Evolutionary conservation across 2,113 vertebrate species (phyloP).

Genomic region (Pseudolaguvia tuberculata): DNA sequence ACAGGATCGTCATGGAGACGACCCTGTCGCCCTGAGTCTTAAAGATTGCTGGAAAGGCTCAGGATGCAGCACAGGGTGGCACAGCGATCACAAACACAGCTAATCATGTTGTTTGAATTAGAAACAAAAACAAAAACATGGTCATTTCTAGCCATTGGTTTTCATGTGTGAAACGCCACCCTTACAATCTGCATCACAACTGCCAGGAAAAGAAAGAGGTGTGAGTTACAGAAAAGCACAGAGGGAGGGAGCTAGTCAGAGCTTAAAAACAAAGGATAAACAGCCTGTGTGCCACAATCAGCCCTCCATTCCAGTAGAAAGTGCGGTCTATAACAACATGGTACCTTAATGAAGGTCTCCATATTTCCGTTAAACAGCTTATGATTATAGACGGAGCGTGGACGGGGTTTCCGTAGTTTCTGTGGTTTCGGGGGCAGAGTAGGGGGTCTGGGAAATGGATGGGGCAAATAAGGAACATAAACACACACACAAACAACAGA

Average conservation of each 20-base stretch:
- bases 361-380: conserved; percentile 99
- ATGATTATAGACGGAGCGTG: conserved; percentile 96
- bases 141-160: background rate
- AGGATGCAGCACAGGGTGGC: conserved; percentile 50
- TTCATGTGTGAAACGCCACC: conserved; percentile 35
- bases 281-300: conserved; percentile 58
- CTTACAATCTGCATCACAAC: conserved; percentile 43
- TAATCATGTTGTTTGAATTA: background rate
- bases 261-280: conserved; percentile 35
- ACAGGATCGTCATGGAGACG: conserved; percentile 52
- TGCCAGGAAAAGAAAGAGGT: conserved; percentile 45
- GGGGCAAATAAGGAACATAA: conserved; percentile 65
- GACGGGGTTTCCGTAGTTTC: conserved; percentile 99
- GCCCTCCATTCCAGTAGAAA: conserved; percentile 69
- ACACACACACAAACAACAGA: conserved; percentile 53
- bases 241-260: conserved; percentile 51
- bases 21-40: conserved; percentile 57
- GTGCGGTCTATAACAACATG: conserved; percentile 66
- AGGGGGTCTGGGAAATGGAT: conserved; percentile 86
- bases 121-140: background rate
- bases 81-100: background rate
- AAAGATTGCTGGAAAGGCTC: conserved; percentile 65
- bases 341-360: conserved; percentile 99
- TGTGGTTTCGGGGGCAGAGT: conserved; percentile 98
- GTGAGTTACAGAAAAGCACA: conserved; percentile 41